Base-by-base conservation (phyloP, 1,140 invertebrate genomes). In the Prorops nasuta region DNA sequence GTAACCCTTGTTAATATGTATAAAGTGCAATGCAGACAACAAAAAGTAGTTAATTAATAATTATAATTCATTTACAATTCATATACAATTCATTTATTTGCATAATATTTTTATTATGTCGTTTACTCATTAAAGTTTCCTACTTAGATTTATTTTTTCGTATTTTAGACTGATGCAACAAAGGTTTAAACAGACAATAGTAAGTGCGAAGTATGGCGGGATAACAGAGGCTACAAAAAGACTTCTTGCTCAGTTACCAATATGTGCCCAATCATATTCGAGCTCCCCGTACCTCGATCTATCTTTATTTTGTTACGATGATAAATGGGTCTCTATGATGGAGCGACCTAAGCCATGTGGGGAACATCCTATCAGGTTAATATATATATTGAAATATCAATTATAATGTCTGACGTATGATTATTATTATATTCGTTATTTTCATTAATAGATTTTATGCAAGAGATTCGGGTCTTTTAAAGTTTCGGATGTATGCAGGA, bases 321-420 rank as follows among this genome's bases (percentile, higher is more conserved):
- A 98, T 69, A 95, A 96, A 72, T 94, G 91, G 86, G 89, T 98
- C 0, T 96, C 94, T 1, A 87, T 92, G 37, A 88, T 97, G 86
- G 95, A 98, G 76, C 81, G 94, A 49, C 95, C 95, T 0, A 97
- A 97, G 79, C 86, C 89, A 36, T 95, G 92, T 73, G 91, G 91
- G 15, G 94, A 96, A 78, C 88, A 95, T 80, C 92, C 93, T 2
- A 96, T 96, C 50, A 84, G 91, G 89, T 93, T 80, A 61, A 47
- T 47, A 22, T 19, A 42, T 4, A 28, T 28, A 6, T 28, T 28
- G 24, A 4, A 6, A 28, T 28, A 28, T 28, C 24, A 6, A 6
- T 28, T 6, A 28, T n/a, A n/a, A 28, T 6, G 10, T 28, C 10
- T 28, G 24, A 28, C 4, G 24, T 6, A 28, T 6, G 10, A 28